These are phyloP conservation scores for Palythoa caribaeorum DNA, from an alignment of 92 coral and sea anemone species.

Conservation along the genomic window DNA sequence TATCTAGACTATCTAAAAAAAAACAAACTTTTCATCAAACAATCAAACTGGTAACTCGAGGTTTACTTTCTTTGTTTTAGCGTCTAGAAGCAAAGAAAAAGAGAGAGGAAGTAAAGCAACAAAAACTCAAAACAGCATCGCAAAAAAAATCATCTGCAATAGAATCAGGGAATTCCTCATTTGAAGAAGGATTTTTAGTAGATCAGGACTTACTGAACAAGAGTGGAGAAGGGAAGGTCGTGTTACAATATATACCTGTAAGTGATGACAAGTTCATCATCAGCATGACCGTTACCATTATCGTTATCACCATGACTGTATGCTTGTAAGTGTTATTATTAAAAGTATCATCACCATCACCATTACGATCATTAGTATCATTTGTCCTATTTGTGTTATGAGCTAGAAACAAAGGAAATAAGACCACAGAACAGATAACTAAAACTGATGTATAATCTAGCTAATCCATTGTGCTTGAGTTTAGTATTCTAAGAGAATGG, in stretches of 20 bases:
- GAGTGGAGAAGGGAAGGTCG: not conserved
- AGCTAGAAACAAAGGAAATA: no score
- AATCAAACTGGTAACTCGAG: not conserved
- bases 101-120: not conserved
- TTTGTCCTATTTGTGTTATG: not conserved
- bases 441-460: no score
- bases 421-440: no score
- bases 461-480: no score
- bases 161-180: not conserved
- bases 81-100: constrained; percentile 15
- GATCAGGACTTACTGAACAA: constrained; percentile 3
- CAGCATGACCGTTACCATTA: not conserved
- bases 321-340: not conserved
- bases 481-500: no score
- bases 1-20: no score
- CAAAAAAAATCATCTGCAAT: not conserved
- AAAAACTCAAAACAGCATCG: not conserved
- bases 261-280: not conserved
- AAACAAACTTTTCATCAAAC: no score
- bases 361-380: not conserved
- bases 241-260: not conserved
- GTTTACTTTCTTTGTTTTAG: not conserved
- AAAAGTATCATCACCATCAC: not conserved
- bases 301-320: not conserved
- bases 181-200: constrained; percentile 1